Percentiles rank a stretch among this genome's conserved stretches.
Evolutionary conservation across 2,113 vertebrate genomes (phyloP).

Genomic region (Raphicerus campestris): DNA sequence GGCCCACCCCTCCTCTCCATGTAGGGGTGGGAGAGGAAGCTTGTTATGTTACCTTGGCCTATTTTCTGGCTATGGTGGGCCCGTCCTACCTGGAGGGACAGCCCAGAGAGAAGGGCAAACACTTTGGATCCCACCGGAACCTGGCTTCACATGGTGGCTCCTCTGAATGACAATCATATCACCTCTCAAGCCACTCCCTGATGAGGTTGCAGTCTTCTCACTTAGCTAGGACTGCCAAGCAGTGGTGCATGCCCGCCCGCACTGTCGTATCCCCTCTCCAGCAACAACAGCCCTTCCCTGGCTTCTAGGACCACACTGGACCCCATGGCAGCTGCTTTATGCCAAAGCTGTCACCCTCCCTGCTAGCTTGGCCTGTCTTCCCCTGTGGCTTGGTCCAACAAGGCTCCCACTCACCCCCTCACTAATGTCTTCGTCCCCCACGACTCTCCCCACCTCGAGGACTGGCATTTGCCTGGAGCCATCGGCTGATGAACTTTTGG

Average conservation of each 20-base stretch:
- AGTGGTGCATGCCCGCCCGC: fast-evolving
- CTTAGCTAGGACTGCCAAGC: neutral
- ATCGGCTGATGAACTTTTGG: neutral
- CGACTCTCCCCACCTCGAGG: neutral
- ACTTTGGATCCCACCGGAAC: neutral
- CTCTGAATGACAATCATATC: neutral
- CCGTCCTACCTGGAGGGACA: neutral
- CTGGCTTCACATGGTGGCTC: neutral
- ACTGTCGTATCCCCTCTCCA: neutral
- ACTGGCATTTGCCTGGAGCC: neutral
- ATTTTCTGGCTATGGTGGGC: neutral
- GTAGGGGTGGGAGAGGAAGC: neutral
- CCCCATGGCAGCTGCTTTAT: neutral
- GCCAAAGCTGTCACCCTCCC: neutral
- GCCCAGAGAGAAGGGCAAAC: neutral
- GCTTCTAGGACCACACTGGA: neutral
- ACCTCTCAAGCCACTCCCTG: neutral
- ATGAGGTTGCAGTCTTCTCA: neutral
- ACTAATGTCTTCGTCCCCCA: neutral
- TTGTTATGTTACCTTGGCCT: neutral
- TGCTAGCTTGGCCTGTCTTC: neutral
- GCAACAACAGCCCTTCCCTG: neutral
- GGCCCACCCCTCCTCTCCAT: neutral
- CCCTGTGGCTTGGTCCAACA: neutral
- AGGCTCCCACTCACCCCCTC: neutral